Conservation (phyloP, 2,113 vertebrate genomes). For the Kryptolebias marmoratus region DNA sequence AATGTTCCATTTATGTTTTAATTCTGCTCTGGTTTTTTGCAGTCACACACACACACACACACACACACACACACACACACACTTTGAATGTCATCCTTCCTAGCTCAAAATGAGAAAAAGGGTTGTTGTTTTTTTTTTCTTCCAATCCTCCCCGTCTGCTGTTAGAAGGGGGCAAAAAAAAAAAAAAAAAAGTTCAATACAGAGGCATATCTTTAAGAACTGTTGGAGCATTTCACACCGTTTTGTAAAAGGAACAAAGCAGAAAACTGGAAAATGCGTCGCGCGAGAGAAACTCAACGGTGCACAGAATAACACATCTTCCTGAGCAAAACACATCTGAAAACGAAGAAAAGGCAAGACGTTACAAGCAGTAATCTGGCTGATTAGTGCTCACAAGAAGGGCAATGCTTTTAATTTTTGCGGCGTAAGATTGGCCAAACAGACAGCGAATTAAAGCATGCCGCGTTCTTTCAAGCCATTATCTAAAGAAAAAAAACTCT, state of each 20-base stretch:
- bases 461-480: conserved; percentile 61
- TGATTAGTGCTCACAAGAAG: conserved; percentile 47
- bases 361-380: conserved; percentile 24
- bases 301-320: conserved; percentile 28
- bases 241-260: conserved; percentile 5
- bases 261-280: conserved; percentile 31
- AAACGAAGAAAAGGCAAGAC: conserved; percentile 40
- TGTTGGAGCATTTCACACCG: conserved; percentile 40
- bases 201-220: conserved; percentile 34
- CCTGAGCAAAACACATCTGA: conserved; percentile 37
- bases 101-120: background rate
- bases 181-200: background rate
- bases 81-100: conserved; percentile 1
- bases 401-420: conserved; percentile 37
- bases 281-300: conserved; percentile 43
- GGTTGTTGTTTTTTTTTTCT: too few species aligned
- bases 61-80: background rate
- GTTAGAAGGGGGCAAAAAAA: too few species aligned
- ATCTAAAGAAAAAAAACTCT: conserved; percentile 61
- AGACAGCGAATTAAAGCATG: conserved; percentile 60
- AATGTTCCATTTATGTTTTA: background rate
- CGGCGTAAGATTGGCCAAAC: conserved; percentile 47
- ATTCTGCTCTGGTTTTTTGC: background rate
- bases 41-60: background rate
- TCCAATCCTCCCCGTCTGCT: too few species aligned